Conservation (phyloP, 2,113 vertebrate genomes). For the Chaetodon trifascialis region DNA sequence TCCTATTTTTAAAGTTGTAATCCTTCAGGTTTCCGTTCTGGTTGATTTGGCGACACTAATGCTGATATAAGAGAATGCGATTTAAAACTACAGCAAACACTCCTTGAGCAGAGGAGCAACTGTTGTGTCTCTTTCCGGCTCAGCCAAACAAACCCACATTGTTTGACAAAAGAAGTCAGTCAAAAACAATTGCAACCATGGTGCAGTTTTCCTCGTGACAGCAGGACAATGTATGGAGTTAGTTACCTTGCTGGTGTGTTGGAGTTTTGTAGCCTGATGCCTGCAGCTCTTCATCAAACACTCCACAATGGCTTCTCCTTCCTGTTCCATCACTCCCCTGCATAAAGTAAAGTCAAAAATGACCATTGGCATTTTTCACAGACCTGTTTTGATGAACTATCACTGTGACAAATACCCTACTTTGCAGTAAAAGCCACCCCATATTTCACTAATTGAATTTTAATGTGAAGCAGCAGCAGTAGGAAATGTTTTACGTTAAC, state of each 20-base stretch:
- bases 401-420: too few species aligned
- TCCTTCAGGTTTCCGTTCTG: too few species aligned
- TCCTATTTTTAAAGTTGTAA: not conserved
- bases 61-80: not conserved
- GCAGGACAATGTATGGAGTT: not conserved
- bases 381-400: too few species aligned
- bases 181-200: not conserved
- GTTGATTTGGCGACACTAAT: not conserved
- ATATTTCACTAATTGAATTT: too few species aligned
- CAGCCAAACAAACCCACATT: not conserved
- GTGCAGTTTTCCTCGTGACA: constrained; percentile 18
- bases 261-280: not conserved
- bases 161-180: not conserved
- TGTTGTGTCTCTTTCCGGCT: not conserved
- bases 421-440: not conserved
- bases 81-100: not conserved
- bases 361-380: too few species aligned
- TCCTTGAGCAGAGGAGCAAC: not conserved
- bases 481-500: too few species aligned
- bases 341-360: too few species aligned
- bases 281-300: too few species aligned
- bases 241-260: not conserved
- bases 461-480: too few species aligned
- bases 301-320: too few species aligned
- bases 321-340: too few species aligned